phyloP scores from a whole-genome alignment of 2,797 vertebrate genomes.

The Amazona finschi region DNA sequence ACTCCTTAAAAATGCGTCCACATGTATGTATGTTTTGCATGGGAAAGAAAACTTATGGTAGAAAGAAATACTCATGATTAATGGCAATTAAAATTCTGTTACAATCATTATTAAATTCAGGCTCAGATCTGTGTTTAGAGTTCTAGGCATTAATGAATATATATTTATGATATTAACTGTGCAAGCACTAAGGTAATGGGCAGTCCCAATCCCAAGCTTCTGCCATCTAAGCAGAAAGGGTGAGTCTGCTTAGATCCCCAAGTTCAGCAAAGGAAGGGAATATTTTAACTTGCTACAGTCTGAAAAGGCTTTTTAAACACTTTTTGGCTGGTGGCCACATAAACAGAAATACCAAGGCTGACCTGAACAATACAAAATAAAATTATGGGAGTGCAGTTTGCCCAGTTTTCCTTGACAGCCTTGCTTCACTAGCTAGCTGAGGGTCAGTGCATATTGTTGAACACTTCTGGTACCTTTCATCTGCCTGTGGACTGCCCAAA shows the following conservation, averaged over 20 bases:
- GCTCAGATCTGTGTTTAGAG: not conserved
- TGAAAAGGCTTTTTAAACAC: slow-evolving; percentile 30
- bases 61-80: not conserved
- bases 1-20: slow-evolving; percentile 72
- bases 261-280: not conserved
- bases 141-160: not conserved
- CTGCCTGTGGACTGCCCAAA: not conserved
- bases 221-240: not conserved
- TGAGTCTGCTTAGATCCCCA: not conserved
- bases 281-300: not conserved
- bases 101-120: not conserved
- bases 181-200: not conserved
- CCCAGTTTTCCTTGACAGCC: not conserved
- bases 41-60: slow-evolving; percentile 47
- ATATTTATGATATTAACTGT: not conserved
- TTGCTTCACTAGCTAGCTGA: not conserved
- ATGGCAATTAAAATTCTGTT: not conserved
- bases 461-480: not conserved
- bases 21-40: slow-evolving; percentile 56
- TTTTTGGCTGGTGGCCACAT: not conserved
- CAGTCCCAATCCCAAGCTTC: not conserved
- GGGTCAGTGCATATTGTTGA: not conserved
- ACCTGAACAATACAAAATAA: not conserved
- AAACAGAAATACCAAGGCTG: slow-evolving; percentile 3
- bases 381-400: not conserved